Evolutionary conservation across 2,797 vertebrate genomes (phyloP), one percentile per base, ranked within the genome.

Genomic region (Spondyliosoma cantharus): DNA sequence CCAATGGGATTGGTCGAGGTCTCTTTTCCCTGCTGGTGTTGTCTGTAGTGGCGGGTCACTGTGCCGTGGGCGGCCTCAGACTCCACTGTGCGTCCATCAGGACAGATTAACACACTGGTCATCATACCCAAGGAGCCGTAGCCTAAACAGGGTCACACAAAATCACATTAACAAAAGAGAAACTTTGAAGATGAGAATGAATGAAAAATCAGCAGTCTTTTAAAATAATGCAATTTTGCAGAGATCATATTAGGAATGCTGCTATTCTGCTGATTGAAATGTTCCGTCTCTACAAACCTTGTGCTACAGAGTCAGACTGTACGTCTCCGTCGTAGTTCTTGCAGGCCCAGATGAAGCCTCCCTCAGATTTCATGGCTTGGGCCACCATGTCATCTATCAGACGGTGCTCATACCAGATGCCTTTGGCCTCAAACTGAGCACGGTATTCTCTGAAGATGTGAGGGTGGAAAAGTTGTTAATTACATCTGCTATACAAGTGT

Each of bases 341-440:
- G 88, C 98, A 99, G 84, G 98, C 98, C 98, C 98, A 99, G 71
- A 99, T 97, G 92, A 99, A 99, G 43, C 98, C 98, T 27, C 98
- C 98, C 45, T 99, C 98, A 1, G 98, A 99, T 78, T 99, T 99
- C 95, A 99, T 93, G 52, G 96, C 97, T 93, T 99, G 98, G 73
- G 98, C 98, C 92, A 99, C 98, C 98, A 99, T 99, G 91, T 99
- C 98, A 49, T 99, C 98, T 19, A 99, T 99, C 63, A 99, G 96
- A 7, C 98, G 95, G 78, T 99, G 98, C 81, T 99, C 98, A 46
- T 99, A 99, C 97, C 96, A 98, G 93, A 99, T 99, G 14, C 96
- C 96, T 81, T 95, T 96, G 69, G 95, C 96, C 90, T 98, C 97
- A 89, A 97, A 99, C 66, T 97, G 83, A 65, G 96, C 81, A 16